Conservation (phyloP, 2,113 vertebrate species). For the Etheostoma cragini region DNA sequence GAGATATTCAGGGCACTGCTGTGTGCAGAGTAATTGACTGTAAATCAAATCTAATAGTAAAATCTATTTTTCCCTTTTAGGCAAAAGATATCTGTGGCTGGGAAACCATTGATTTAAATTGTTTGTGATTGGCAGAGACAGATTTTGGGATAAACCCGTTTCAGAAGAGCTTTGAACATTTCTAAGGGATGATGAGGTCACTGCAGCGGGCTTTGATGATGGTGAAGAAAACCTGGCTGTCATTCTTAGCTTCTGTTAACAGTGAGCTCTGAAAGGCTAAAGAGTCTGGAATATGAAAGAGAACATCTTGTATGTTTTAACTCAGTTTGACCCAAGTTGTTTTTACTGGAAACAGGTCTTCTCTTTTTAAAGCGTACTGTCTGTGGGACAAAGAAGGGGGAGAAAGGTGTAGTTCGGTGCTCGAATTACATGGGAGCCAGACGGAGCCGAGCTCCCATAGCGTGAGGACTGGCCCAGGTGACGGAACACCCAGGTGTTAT, state of each 20-base stretch:
- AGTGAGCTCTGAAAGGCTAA: constrained; percentile 24
- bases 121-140: constrained; percentile 32
- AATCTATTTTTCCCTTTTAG: constrained; percentile 5
- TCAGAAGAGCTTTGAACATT: constrained; percentile 31
- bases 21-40: neutral
- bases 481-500: too few relatives aligned
- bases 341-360: constrained; percentile 12
- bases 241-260: neutral
- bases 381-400: neutral
- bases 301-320: constrained; percentile 19
- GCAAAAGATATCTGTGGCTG: neutral
- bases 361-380: constrained; percentile 14
- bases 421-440: too few relatives aligned
- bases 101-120: constrained; percentile 35
- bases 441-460: too few relatives aligned
- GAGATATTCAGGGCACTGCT: neutral
- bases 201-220: constrained; percentile 37
- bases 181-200: constrained; percentile 55
- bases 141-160: constrained; percentile 37
- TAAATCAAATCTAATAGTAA: constrained; percentile 26
- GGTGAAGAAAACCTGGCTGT: constrained; percentile 14
- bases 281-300: constrained; percentile 27
- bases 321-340: constrained; percentile 17
- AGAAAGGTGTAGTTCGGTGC: neutral
- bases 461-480: too few relatives aligned